Base-by-base conservation (phyloP, 1,140 invertebrate genomes). In the Chironomus striatipennis region DNA sequence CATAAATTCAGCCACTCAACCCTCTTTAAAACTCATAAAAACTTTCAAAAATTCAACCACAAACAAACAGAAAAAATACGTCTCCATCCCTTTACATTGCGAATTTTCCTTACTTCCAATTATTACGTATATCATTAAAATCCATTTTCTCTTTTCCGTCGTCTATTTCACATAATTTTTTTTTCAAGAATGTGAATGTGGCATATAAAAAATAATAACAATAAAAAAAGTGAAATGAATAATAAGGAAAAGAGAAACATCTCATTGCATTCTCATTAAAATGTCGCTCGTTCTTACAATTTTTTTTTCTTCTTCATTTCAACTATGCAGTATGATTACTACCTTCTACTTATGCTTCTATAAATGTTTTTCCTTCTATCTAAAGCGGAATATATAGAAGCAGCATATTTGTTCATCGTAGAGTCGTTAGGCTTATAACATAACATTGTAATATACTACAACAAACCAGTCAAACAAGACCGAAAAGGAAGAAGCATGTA, bases 71-170 rank as follows among this genome's bases (percentile, higher is more conserved):
- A n/a, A 1, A 34, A 34, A 34, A 34, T 34, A 34, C 24, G 24
- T 5, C 5, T 34, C 5, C 24, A 34, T 34, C 24, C 24, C 47
- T n/a, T 57, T 57, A 57, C 47, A 57, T n/a, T n/a, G n/a, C n/a
- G n/a, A n/a, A n/a, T 57, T 5, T 57, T 57, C 12, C 12, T n/a
- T 57, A 10, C 43, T 47, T 15, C n/a, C 47, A 7, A 57, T 57
- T 57, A 57, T 57, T 57, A 57, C 47, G 47, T 57, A n/a, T 57
- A 57, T 57, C 47, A 57, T 57, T 57, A 57, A 57, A 57, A 57
- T 57, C 47, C 47, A 57, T 15, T 57, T 15, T 57, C 47, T 57
- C 47, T 57, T 34, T 34, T 57, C 47, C 47, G 9, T 57, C 47
- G 24, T 34, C 24, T n/a, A n/a, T n/a, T n/a, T n/a, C n/a, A n/a